Conservation (phyloP, 2,113 vertebrate species). For the Cricetomys ansorgei region DNA sequence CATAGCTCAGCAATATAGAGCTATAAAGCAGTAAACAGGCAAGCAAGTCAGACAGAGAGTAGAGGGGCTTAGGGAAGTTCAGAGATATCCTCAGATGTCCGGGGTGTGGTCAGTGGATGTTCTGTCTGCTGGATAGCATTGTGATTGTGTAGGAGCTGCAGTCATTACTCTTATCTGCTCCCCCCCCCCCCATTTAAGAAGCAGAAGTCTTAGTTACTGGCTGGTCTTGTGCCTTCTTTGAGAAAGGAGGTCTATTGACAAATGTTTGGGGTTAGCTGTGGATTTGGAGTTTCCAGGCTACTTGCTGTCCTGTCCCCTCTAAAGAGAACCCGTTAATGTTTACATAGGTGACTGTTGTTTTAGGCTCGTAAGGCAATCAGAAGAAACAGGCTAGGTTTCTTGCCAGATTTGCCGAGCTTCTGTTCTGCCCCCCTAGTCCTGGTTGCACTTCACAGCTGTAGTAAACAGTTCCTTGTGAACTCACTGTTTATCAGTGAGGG, state of each 20-base stretch:
- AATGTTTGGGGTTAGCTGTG: conserved; percentile 10
- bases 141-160: neutral
- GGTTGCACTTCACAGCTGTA: neutral
- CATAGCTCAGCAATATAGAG: neutral
- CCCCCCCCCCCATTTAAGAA: neutral
- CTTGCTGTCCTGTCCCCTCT: neutral
- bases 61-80: neutral
- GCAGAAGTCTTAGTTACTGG: neutral
- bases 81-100: neutral
- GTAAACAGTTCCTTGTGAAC: neutral
- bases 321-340: neutral
- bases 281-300: conserved; percentile 14
- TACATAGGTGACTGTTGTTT: neutral
- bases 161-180: no score
- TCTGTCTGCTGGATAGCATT: neutral
- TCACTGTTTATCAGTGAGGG: neutral
- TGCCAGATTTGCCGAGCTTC: neutral
- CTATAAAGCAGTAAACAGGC: conserved; percentile 73
- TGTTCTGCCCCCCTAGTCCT: neutral
- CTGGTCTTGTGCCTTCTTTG: neutral
- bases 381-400: neutral
- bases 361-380: neutral
- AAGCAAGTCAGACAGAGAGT: neutral
- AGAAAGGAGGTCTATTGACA: neutral
- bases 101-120: neutral